These are phyloP conservation scores for Porites cylindrica DNA, from an alignment of 92 coral and sea anemone genomes.

Conservation along the genomic window DNA sequence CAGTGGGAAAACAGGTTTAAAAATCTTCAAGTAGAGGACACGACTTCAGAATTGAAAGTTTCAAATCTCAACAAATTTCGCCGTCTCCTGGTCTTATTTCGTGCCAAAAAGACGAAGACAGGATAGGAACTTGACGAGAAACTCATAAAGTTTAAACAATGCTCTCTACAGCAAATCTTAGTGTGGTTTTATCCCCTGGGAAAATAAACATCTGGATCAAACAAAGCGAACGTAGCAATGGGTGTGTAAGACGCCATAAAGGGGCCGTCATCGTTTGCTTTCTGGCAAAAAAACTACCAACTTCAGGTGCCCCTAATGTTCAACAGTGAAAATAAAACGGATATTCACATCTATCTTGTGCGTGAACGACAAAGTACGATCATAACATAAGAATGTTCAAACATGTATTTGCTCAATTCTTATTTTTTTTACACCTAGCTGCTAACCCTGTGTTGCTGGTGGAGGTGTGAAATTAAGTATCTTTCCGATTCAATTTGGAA, in stretches of 20 bases:
- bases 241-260: slow-evolving; percentile 39
- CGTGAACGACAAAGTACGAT: not conserved
- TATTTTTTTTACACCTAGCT: not conserved
- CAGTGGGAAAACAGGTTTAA: not conserved
- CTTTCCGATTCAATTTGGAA: slow-evolving; percentile 3
- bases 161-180: slow-evolving; percentile 35
- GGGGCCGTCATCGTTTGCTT: slow-evolving; percentile 32
- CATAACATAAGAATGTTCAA: slow-evolving; percentile 9
- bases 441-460: not conserved
- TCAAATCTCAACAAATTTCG: slow-evolving; percentile 1
- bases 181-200: slow-evolving; percentile 49
- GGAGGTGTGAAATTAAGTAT: slow-evolving; percentile 6
- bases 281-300: slow-evolving; percentile 23
- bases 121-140: slow-evolving; percentile 18
- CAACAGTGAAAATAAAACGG: slow-evolving; percentile 36
- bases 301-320: slow-evolving; percentile 52
- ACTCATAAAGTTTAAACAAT: slow-evolving; percentile 20
- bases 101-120: not conserved
- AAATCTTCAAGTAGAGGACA: not conserved
- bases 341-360: slow-evolving; percentile 25
- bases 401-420: not conserved
- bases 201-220: slow-evolving; percentile 46
- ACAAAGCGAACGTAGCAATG: slow-evolving; percentile 14
- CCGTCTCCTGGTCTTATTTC: not conserved
- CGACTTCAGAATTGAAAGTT: not conserved